phyloP scores from a whole-genome alignment of 2,797 vertebrate species.

The Eleutherodactylus coqui region DNA sequence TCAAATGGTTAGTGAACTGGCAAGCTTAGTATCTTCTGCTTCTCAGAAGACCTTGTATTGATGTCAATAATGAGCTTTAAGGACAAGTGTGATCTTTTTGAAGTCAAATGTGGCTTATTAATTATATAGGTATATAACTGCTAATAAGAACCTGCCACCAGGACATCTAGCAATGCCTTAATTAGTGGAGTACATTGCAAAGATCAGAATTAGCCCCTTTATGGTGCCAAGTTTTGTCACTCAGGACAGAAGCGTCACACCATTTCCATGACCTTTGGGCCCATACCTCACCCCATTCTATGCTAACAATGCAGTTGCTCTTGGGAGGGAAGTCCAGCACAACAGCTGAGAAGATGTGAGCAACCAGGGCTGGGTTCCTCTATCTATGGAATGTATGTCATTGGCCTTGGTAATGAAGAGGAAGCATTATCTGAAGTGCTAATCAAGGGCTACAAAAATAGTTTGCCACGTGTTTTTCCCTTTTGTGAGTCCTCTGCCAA shows the following conservation, averaged over 20 bases:
- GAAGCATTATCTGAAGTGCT: neutral
- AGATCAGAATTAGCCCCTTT: neutral
- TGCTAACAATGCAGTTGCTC: neutral
- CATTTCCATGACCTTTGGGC: neutral
- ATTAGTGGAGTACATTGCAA: neutral
- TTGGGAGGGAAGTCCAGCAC: neutral
- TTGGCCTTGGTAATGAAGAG: neutral
- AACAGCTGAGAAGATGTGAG: neutral
- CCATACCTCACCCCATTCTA: neutral
- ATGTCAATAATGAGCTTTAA: neutral
- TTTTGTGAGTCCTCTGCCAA: neutral
- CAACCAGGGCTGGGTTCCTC: neutral
- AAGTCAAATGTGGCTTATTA: neutral
- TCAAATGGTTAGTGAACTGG: neutral
- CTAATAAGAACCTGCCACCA: neutral
- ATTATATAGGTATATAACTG: neutral
- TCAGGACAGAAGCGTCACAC: neutral
- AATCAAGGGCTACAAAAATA: neutral
- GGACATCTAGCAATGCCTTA: neutral
- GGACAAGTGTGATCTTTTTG: neutral
- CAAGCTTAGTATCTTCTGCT: neutral
- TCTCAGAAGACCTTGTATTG: neutral
- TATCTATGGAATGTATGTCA: neutral
- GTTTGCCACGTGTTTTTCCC: too few relatives aligned
- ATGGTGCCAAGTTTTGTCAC: neutral